These are phyloP conservation scores for Thereva nobilitata DNA, from an alignment of 2,888 invertebrate genomes.

Conservation along the genomic window DNA sequence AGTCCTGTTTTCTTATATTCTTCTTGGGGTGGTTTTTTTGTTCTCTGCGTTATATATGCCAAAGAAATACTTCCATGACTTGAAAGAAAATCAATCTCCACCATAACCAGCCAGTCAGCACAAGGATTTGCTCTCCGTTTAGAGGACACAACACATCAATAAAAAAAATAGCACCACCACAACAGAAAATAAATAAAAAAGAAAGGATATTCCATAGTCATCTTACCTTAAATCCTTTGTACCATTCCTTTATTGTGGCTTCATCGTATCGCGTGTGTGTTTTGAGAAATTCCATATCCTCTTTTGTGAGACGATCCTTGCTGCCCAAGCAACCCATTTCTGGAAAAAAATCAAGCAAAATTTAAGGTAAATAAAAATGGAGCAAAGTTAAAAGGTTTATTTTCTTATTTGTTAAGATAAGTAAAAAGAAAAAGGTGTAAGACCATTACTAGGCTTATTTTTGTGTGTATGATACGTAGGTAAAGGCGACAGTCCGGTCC, in stretches of 20 bases:
- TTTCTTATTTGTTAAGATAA: constrained; percentile 17
- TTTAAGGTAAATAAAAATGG: constrained; percentile 20
- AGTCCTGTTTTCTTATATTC: too few species aligned
- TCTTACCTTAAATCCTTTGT: constrained; percentile 98
- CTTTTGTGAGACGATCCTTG: constrained; percentile 95
- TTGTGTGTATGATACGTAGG: too few species aligned
- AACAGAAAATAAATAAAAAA: constrained; percentile 16
- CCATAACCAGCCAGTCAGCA: too few species aligned
- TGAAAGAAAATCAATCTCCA: too few species aligned
- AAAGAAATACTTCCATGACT: too few species aligned
- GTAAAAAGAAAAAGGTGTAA: not conserved
- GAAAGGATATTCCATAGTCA: not conserved
- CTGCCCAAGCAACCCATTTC: constrained; percentile 92
- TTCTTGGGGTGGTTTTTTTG: too few species aligned
- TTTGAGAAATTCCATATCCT: constrained; percentile 98
- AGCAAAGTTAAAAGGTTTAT: constrained; percentile 20
- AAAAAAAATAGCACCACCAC: not conserved
- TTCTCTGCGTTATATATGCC: too few species aligned
- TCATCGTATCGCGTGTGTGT: constrained; percentile 98
- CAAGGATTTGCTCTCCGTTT: not conserved
- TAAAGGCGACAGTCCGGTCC: too few species aligned
- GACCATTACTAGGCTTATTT: too few species aligned
- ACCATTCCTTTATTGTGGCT: constrained; percentile 99
- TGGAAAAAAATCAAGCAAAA: constrained; percentile 51
- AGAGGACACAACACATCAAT: not conserved